Evolutionary conservation across 2,113 vertebrate species (phyloP).

Genomic region (Dryoscopus gambensis): DNA sequence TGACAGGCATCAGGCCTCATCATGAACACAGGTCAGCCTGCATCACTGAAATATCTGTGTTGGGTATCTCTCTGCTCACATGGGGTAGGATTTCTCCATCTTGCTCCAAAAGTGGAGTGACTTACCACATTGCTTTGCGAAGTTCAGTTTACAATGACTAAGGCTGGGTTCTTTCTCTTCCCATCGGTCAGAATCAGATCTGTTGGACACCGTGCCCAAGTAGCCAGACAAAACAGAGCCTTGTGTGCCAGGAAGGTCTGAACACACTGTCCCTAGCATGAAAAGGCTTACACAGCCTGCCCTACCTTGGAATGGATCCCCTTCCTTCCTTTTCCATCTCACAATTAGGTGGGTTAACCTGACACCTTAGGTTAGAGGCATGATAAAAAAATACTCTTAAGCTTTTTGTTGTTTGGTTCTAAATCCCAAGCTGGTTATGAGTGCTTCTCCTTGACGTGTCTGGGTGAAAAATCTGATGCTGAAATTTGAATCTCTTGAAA

Average conservation of each 20-base stretch:
- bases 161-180: neutral
- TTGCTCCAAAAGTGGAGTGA: neutral
- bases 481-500: neutral
- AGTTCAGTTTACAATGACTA: neutral
- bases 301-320: neutral
- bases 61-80: neutral
- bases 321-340: neutral
- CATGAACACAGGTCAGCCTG: neutral
- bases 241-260: neutral
- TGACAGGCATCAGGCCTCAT: neutral
- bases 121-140: neutral
- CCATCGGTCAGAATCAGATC: neutral
- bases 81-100: neutral
- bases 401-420: neutral
- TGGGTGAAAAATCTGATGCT: neutral
- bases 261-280: fast-evolving
- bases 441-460: neutral
- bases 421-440: neutral
- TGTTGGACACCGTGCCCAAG: fast-evolving
- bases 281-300: neutral
- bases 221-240: neutral
- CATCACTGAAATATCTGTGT: neutral
- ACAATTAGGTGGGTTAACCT: neutral
- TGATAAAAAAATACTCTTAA: neutral
- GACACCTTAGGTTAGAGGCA: neutral